phyloP scores from a whole-genome alignment of 37 sponge, comb jelly and placozoan species.

The Spongilla lacustris region DNA sequence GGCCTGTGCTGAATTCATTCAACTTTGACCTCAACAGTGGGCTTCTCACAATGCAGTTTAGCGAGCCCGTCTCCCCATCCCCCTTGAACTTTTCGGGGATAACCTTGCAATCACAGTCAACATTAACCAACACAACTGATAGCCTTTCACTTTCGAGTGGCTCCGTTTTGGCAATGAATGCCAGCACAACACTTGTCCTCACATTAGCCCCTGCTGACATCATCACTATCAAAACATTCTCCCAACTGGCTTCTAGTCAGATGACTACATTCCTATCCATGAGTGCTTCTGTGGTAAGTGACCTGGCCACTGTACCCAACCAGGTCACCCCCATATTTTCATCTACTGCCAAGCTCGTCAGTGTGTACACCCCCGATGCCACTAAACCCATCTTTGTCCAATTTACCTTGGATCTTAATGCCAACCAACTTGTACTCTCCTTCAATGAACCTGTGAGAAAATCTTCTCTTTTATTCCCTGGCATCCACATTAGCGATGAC shows the following conservation, averaged over 20 bases:
- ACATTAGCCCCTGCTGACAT: conserved; percentile 49
- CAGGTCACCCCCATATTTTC: conserved; percentile 28
- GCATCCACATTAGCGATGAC: conserved; percentile 27
- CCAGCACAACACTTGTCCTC: conserved; percentile 30
- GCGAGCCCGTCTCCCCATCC: conserved; percentile 70
- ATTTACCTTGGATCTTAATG: conserved; percentile 77
- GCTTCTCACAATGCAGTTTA: conserved; percentile 71
- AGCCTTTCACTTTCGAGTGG: conserved; percentile 55
- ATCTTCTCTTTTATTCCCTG: conserved; percentile 26
- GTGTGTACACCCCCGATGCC: conserved; percentile 43
- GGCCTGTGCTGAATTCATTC: conserved; percentile 62
- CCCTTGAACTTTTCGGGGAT: conserved; percentile 62
- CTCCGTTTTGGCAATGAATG: conserved; percentile 8
- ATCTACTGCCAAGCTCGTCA: conserved; percentile 44
- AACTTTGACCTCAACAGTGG: conserved; percentile 75
- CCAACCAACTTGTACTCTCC: conserved; percentile 55
- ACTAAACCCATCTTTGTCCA: conserved; percentile 45
- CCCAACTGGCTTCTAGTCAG: conserved; percentile 22
- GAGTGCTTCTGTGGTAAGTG: conserved; percentile 37
- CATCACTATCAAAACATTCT: conserved; percentile 65
- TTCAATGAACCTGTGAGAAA: conserved; percentile 79
- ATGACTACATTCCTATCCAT: conserved; percentile 76
- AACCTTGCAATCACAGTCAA: conserved; percentile 73
- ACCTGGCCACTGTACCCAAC: conserved; percentile 72
- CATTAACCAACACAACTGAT: conserved; percentile 27